A percentile compares a stretch with the other conserved stretches of the same genome.
Conservation (phyloP, 2,888 invertebrate genomes). For the Elysia crispata region DNA sequence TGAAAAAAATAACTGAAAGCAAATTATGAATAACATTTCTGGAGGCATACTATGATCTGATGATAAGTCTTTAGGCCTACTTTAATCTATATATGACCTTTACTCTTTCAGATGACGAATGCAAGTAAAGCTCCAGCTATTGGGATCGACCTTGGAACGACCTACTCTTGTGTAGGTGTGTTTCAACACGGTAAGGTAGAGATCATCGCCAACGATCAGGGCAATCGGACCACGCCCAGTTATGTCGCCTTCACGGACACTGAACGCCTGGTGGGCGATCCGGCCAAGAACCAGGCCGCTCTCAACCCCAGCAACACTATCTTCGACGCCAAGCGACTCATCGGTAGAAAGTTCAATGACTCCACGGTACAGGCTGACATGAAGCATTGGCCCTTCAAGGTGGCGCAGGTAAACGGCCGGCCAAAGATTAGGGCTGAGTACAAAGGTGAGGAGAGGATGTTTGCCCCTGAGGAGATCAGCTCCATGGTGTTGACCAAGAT, state of each 20-base stretch:
- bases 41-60: too few relatives aligned
- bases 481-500: constrained; percentile 94
- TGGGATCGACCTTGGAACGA: constrained; percentile 93
- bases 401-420: constrained; percentile 61
- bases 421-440: constrained; percentile 70
- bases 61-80: too few relatives aligned
- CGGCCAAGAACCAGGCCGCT: constrained; percentile 79
- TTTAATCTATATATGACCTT: too few relatives aligned
- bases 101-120: constrained; percentile 12
- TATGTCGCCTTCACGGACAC: constrained; percentile 84
- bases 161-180: constrained; percentile 82
- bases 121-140: constrained; percentile 79
- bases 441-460: constrained; percentile 90
- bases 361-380: constrained; percentile 63
- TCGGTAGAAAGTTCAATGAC: constrained; percentile 67
- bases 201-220: constrained; percentile 80
- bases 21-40: too few relatives aligned
- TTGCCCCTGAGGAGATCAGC: constrained; percentile 92
- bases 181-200: constrained; percentile 79
- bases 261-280: constrained; percentile 77
- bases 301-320: constrained; percentile 87
- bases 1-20: too few relatives aligned
- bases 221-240: constrained; percentile 85
- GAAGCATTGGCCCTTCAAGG: constrained; percentile 69
- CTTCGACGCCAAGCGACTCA: constrained; percentile 75